Evolutionary conservation across 2,113 vertebrate species (phyloP).

Genomic region (Corapipo altera): DNA sequence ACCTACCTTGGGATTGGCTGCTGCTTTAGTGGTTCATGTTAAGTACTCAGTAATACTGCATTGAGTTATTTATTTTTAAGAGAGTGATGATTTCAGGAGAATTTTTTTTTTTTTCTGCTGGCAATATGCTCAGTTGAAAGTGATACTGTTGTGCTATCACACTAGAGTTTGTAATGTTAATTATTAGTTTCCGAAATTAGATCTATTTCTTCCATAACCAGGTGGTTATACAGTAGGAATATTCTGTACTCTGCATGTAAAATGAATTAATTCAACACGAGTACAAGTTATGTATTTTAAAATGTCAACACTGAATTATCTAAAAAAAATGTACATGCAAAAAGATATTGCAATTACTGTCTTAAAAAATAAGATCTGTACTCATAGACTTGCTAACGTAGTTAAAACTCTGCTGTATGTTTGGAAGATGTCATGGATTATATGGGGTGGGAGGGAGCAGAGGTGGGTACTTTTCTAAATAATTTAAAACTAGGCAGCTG

Average conservation of each 20-base stretch:
- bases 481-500: neutral
- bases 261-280: neutral
- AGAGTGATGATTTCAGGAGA: neutral
- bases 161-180: neutral
- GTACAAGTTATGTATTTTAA: neutral
- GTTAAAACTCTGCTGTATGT: neutral
- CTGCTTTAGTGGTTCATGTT: neutral
- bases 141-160: neutral
- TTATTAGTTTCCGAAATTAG: conserved; percentile 16
- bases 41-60: neutral
- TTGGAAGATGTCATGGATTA: neutral
- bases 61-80: neutral
- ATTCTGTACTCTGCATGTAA: neutral
- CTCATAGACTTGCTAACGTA: neutral
- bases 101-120: neutral
- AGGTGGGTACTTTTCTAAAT: neutral
- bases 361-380: neutral
- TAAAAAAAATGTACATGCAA: neutral
- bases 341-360: neutral
- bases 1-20: neutral
- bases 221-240: neutral
- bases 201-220: neutral
- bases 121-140: neutral
- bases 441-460: neutral
- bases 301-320: neutral